These are phyloP conservation scores for Sycophila sp. DNA, from an alignment of 1,140 invertebrate species.

Conservation along the genomic window DNA sequence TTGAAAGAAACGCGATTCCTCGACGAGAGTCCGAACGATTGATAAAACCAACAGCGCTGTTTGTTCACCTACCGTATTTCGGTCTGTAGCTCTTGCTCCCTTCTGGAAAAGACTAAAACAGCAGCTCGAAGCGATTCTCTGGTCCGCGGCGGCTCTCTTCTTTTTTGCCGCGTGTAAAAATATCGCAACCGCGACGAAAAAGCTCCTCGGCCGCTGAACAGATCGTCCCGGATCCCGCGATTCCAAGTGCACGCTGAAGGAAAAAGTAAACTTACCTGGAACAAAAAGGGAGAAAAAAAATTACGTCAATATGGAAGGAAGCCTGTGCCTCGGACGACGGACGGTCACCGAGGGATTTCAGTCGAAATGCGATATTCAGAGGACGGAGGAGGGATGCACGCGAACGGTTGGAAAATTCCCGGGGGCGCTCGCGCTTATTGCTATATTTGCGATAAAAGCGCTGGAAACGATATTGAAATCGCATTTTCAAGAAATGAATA, in stretches of 20 bases:
- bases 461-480: neutral
- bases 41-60: conserved; percentile 26
- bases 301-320: conserved; percentile 14
- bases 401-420: neutral
- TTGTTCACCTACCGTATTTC: conserved; percentile 13
- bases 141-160: neutral
- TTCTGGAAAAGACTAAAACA: conserved; percentile 10
- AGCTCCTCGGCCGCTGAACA: neutral
- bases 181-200: conserved; percentile 35
- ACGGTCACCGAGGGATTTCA: neutral
- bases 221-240: neutral
- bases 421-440: conserved; percentile 1
- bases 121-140: neutral
- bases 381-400: neutral
- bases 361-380: too few relatives aligned
- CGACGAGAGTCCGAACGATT: neutral
- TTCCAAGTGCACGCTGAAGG: neutral
- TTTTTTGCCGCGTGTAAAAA: conserved; percentile 8
- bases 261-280: conserved; percentile 26
- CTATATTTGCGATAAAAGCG: conserved; percentile 25
- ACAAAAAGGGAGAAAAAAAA: conserved; percentile 14
- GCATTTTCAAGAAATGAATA: too few relatives aligned
- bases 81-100: too few relatives aligned
- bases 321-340: neutral
- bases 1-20: neutral